These are phyloP conservation scores for Coenobita brevimanus DNA, from an alignment of 1,140 invertebrate species.

Conservation along the genomic window DNA sequence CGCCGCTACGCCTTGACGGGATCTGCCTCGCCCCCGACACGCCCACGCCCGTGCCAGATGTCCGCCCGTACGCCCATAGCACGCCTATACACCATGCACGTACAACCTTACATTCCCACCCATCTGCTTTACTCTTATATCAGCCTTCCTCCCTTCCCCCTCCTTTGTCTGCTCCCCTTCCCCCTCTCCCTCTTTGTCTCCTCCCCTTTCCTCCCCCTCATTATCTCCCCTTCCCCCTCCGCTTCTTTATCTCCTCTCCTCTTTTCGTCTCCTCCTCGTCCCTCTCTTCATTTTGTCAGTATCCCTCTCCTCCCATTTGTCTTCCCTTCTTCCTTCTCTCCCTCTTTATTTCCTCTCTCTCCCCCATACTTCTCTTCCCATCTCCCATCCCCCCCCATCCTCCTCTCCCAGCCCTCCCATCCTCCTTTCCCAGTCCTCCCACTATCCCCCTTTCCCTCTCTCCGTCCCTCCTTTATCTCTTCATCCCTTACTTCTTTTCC, in stretches of 20 bases:
- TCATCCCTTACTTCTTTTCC: not conserved
- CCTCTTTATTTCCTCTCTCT: not conserved
- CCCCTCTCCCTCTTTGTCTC: not conserved
- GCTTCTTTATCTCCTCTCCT: too few relatives aligned
- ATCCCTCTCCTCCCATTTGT: not conserved
- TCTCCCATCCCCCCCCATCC: not conserved
- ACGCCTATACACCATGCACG: too few relatives aligned
- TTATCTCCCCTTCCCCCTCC: not conserved
- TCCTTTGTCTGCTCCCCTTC: not conserved
- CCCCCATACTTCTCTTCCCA: not conserved
- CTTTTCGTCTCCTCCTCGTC: conserved; percentile 9
- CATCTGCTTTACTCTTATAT: too few relatives aligned
- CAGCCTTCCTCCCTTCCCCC: too few relatives aligned
- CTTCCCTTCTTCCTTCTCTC: conserved; percentile 6
- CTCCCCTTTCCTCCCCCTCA: not conserved
- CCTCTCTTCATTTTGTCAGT: not conserved
- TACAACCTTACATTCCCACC: too few relatives aligned
- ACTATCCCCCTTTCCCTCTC: not conserved
- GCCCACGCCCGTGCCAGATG: too few relatives aligned
- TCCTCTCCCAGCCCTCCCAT: not conserved
- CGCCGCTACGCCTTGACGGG: too few relatives aligned
- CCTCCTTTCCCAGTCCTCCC: not conserved
- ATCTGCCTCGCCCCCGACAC: too few relatives aligned
- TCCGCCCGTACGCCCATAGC: too few relatives aligned
- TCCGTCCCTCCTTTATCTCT: not conserved